Evolutionary conservation across 1,140 invertebrate genomes (phyloP).

Genomic region (Drosophila ficusphila): DNA sequence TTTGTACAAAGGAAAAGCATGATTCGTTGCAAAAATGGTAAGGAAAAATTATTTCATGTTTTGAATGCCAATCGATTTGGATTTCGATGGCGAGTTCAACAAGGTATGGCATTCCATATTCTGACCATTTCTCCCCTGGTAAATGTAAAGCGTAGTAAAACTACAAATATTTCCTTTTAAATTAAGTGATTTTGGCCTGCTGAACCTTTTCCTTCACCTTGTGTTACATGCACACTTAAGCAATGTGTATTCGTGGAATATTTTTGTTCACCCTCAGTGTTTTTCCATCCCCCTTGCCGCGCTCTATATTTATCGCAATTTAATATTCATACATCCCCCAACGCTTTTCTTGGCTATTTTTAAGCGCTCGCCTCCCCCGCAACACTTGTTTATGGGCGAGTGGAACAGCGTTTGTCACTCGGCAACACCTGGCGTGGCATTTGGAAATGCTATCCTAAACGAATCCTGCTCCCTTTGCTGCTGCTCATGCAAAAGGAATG

Average conservation of each 20-base stretch:
- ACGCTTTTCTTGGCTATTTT: conserved; percentile 61
- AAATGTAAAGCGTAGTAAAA: too few species aligned
- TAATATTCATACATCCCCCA: conserved; percentile 73
- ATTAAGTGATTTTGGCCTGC: not conserved
- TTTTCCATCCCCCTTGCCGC: not conserved
- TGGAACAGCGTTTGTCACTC: conserved; percentile 37
- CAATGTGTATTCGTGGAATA: not conserved
- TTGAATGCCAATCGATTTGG: too few species aligned
- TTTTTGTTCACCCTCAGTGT: conserved; percentile 8
- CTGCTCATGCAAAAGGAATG: too few species aligned
- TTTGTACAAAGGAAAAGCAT: too few species aligned
- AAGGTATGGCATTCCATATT: too few species aligned
- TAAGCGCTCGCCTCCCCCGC: conserved; percentile 37
- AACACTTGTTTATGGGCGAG: conserved; percentile 15
- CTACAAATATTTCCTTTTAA: not conserved
- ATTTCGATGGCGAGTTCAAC: too few species aligned
- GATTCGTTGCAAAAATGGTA: too few species aligned
- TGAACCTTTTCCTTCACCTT: not conserved
- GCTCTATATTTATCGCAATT: conserved; percentile 63
- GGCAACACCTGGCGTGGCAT: conserved; percentile 17
- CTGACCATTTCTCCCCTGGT: too few species aligned
- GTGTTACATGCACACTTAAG: not conserved
- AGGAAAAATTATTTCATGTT: too few species aligned
- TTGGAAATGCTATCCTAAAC: conserved; percentile 14
- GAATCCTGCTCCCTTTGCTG: too few species aligned